phyloP scores from a whole-genome alignment of 2,888 invertebrate genomes.

The Drosophila pegasa region DNA sequence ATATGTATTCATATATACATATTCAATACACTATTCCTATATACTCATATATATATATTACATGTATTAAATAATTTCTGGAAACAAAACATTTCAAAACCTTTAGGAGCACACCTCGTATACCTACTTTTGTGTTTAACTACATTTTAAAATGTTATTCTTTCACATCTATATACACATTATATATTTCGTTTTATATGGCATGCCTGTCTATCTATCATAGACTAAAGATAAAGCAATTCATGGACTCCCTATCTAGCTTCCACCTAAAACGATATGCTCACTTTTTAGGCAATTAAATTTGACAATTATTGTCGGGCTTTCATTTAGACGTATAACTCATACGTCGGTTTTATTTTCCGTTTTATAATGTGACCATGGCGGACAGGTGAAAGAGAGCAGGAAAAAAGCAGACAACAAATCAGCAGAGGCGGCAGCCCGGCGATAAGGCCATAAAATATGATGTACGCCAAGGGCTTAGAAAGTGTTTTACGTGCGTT shows the following conservation, averaged over 20 bases:
- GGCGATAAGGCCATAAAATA: conserved; percentile 13
- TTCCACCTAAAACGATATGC: not conserved
- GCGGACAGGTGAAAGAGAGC: not conserved
- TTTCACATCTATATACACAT: no score
- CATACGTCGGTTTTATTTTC: not conserved
- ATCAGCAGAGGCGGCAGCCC: not conserved
- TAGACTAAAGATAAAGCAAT: not conserved
- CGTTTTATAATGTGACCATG: not conserved
- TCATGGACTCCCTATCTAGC: not conserved
- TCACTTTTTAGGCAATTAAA: conserved; percentile 16
- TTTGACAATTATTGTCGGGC: conserved; percentile 45
- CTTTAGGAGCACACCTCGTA: no score
- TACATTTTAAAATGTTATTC: no score
- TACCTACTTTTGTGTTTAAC: no score
- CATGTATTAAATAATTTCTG: no score
- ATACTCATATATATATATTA: no score
- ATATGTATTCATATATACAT: not conserved
- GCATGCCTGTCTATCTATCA: not conserved
- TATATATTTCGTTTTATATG: no score
- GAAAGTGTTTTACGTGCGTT: conserved; percentile 3
- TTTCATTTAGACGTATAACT: conserved; percentile 19
- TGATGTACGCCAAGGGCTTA: conserved; percentile 5
- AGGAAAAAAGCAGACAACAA: not conserved
- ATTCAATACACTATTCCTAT: no score
- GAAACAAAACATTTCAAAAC: no score